phyloP scores from a whole-genome alignment of 64 coral and sea anemone genomes.

The Stichodactyla helianthus region DNA sequence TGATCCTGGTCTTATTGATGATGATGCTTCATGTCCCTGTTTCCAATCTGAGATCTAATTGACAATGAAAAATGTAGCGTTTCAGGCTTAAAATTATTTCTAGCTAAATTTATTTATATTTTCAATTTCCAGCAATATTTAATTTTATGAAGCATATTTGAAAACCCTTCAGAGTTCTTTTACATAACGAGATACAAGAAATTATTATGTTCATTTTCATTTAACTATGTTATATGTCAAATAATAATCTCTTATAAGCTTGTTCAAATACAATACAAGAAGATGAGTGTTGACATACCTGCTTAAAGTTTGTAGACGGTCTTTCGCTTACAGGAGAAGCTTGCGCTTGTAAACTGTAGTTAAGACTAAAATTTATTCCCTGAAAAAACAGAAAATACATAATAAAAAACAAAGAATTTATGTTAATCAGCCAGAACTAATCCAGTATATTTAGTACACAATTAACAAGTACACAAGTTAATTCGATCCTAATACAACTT shows the following conservation, averaged over 20 bases:
- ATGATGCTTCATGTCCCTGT: conserved; percentile 9
- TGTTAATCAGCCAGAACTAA: not conserved
- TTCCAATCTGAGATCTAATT: conserved; percentile 36
- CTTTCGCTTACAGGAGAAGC: conserved; percentile 83
- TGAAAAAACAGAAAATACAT: conserved; percentile 15
- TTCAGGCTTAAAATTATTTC: too few relatives aligned
- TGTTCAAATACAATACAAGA: not conserved
- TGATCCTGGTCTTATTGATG: conserved; percentile 47
- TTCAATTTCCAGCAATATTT: too few relatives aligned
- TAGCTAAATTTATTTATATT: too few relatives aligned
- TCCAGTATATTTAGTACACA: not conserved
- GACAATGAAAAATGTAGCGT: not conserved
- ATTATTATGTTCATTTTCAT: not conserved
- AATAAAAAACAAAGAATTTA: not conserved
- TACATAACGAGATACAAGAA: not conserved
- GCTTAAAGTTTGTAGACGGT: conserved; percentile 37
- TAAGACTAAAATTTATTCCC: conserved; percentile 76
- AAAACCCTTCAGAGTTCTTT: too few relatives aligned
- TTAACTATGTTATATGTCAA: not conserved
- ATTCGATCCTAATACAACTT: conserved; percentile 23
- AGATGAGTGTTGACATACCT: conserved; percentile 11
- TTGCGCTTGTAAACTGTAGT: conserved; percentile 88
- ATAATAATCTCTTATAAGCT: not conserved
- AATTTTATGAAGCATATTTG: too few relatives aligned
- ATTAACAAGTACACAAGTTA: not conserved